Conservation (phyloP, 2,888 invertebrate species). For the Pollenia labialis region DNA sequence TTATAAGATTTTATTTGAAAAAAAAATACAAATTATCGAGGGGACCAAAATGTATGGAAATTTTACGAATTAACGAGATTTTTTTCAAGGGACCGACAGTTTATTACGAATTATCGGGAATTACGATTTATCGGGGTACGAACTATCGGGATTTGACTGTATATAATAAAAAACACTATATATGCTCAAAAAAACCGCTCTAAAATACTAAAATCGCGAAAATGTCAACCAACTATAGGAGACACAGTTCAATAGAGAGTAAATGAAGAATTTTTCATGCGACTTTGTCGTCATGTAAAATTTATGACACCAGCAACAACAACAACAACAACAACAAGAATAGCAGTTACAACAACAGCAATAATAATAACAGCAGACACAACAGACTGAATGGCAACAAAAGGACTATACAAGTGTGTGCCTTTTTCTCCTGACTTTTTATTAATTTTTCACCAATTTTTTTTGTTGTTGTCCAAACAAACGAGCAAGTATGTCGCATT, state of each 20-base stretch:
- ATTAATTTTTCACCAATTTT: conserved; percentile 68
- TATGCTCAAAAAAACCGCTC: conserved; percentile 3
- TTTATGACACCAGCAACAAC: conserved; percentile 66
- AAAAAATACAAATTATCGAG: too few species aligned
- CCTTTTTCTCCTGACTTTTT: conserved; percentile 56
- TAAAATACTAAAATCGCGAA: conserved; percentile 20
- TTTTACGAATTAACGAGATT: too few species aligned
- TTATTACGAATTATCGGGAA: too few species aligned
- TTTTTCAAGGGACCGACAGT: too few species aligned
- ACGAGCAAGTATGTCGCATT: conserved; percentile 15
- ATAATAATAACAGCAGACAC: conserved; percentile 59
- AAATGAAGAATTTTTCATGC: conserved; percentile 71
- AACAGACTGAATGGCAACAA: conserved; percentile 67
- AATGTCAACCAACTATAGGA: conserved; percentile 31
- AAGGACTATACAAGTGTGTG: conserved; percentile 67
- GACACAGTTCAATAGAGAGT: conserved; percentile 66
- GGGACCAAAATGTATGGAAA: too few species aligned
- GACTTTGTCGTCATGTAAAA: conserved; percentile 71
- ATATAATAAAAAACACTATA: not conserved
- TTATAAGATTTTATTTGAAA: too few species aligned
- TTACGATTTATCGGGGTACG: too few species aligned
- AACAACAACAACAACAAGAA: conserved; percentile 30
- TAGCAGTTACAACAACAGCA: conserved; percentile 43
- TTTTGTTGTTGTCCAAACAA: conserved; percentile 10
- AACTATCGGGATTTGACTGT: too few species aligned